These are phyloP conservation scores for Myripristis murdjan DNA, from an alignment of 2,797 vertebrate species.

Conservation along the genomic window DNA sequence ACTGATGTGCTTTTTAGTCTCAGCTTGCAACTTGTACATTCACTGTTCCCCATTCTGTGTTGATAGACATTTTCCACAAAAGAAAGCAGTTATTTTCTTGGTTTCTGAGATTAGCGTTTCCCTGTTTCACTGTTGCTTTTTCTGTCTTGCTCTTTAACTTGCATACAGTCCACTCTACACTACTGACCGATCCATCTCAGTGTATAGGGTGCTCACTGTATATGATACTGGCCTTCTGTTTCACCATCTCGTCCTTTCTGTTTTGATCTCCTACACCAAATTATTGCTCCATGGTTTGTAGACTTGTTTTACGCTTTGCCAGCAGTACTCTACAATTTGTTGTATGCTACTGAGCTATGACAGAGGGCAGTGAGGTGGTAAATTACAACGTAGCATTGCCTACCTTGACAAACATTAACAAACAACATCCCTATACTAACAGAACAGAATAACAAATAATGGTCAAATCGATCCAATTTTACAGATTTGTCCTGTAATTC, in stretches of 20 bases:
- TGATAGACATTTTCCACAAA: constrained; percentile 35
- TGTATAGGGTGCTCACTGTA: constrained; percentile 34
- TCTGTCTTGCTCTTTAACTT: constrained; percentile 61
- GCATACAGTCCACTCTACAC: constrained; percentile 43
- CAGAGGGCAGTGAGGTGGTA: constrained; percentile 66
- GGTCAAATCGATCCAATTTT: constrained; percentile 68
- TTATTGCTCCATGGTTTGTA: constrained; percentile 36
- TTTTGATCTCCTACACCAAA: constrained; percentile 56
- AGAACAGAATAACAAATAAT: constrained; percentile 73
- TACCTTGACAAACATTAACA: constrained; percentile 70
- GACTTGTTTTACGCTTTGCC: constrained; percentile 46
- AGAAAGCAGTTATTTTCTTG: constrained; percentile 50
- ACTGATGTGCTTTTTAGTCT: constrained; percentile 49
- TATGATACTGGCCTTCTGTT: constrained; percentile 29
- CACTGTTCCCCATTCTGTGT: constrained; percentile 24
- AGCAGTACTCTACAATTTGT: constrained; percentile 54
- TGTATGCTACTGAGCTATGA: constrained; percentile 52
- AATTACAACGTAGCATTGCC: constrained; percentile 62
- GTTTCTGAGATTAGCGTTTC: constrained; percentile 55
- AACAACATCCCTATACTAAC: constrained; percentile 68
- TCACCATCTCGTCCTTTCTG: constrained; percentile 47
- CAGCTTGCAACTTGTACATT: neutral
- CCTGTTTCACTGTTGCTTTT: constrained; percentile 33
- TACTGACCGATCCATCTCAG: constrained; percentile 39
- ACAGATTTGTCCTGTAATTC: constrained; percentile 67